Evolutionary conservation across 2,797 vertebrate species (phyloP), one percentile per base, ranked within the genome.

Genomic region (Pantherophis alleghaniensis): DNA sequence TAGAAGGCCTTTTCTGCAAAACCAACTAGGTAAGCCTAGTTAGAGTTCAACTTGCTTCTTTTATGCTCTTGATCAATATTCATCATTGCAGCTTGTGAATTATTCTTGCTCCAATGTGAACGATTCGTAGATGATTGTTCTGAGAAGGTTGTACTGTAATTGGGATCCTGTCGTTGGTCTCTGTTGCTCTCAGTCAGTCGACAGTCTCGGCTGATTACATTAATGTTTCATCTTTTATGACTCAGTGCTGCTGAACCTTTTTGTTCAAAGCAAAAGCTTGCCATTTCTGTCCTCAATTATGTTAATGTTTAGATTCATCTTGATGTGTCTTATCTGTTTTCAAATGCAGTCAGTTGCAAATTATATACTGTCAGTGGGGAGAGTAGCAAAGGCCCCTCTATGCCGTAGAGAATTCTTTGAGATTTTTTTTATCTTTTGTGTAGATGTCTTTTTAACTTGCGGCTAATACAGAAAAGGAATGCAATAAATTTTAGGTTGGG

Each of bases 21-120:
- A 61, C 24, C 20, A 83, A 88, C 95, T 95, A 95, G 95, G 95
- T 94, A 96, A 92, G 79, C 90, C 94, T 93, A 88, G 86, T 95
- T 94, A 92, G 95, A 96, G 94, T 94, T 91, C 87, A 94, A 92
- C 96, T 97, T 93, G 83, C 96, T 97, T 95, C 61, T 94, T 96
- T 95, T 92, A 94, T 51, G 96, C 94, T 93, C 90, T 90, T 94
- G 92, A 96, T 89, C 92, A 90, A 55, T 96, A 93, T 95, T 91
- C 91, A 94, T 92, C 61, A 94, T 86, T 92, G 13, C 94, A 90
- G 7, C 56, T 1, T 89, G 66, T 93, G 89, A 92, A 91, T 92
- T 53, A 93, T 95, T 93, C 63, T 87, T 92, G 60, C 88, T 96
- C 86, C 92, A 89, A 86, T 37, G 91, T n/a, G 94, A 83, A 95